Evolutionary conservation across 2,888 invertebrate genomes (phyloP).

Genomic region (Latrodectus elegans): DNA sequence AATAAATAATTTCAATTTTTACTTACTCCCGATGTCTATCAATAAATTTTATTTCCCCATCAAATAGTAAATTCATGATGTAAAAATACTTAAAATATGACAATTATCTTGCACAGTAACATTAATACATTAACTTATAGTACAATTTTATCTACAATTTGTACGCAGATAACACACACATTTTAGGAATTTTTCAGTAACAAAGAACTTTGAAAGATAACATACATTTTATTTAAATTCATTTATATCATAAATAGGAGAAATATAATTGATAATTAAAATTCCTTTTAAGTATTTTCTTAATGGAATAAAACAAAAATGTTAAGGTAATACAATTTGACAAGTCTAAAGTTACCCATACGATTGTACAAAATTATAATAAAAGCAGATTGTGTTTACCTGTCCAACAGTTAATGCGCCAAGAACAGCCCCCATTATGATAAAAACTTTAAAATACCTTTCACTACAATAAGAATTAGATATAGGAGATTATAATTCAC

Average conservation of each 20-base stretch:
- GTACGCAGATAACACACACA: neutral
- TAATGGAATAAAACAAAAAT: neutral
- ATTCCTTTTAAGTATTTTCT: neutral
- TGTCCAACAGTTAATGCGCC: constrained; percentile 81
- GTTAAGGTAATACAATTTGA: neutral
- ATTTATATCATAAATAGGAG: neutral
- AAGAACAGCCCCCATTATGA: constrained; percentile 80
- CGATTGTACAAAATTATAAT: neutral
- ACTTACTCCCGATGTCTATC: too few species aligned
- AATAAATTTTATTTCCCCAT: too few species aligned
- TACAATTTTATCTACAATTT: neutral
- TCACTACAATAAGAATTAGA: neutral
- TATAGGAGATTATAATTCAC: neutral
- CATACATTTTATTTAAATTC: neutral
- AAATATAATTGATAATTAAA: neutral
- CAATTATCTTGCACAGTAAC: too few species aligned
- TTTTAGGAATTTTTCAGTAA: neutral
- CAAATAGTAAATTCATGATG: too few species aligned
- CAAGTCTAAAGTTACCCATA: neutral
- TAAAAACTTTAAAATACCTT: neutral
- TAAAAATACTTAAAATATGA: too few species aligned
- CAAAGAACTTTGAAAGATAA: too few species aligned
- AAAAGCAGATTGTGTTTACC: constrained; percentile 75
- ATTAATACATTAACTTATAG: too few species aligned
- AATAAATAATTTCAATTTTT: too few species aligned